Percentiles rank a stretch among this genome's conserved stretches.
These are phyloP conservation scores for Helicoverpa armigera DNA, from an alignment of 1,140 invertebrate genomes.

Conservation along the genomic window DNA sequence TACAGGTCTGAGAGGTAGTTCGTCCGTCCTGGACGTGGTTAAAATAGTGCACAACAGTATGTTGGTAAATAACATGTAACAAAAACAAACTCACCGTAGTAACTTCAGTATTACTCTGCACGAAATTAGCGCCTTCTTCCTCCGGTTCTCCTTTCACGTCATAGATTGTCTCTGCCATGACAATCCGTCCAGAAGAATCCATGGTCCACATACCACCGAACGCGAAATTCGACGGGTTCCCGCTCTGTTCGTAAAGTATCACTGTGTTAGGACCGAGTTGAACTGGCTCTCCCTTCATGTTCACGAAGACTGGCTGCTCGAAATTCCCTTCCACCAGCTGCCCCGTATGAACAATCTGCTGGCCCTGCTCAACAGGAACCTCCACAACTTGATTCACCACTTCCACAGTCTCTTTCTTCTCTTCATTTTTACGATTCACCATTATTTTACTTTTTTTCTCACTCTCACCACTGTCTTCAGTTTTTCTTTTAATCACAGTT, in stretches of 20 bases:
- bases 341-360: constrained; percentile 82
- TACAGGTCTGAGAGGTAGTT: no score
- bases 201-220: constrained; percentile 85
- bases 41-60: no score
- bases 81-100: constrained; percentile 70
- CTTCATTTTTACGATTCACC: constrained; percentile 71
- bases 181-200: constrained; percentile 81
- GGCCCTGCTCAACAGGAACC: constrained; percentile 79
- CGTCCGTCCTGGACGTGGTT: no score
- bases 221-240: constrained; percentile 80
- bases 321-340: constrained; percentile 82
- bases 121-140: constrained; percentile 75
- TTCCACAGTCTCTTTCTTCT: constrained; percentile 79
- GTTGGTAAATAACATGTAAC: neutral
- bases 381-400: constrained; percentile 81
- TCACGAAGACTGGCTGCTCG: constrained; percentile 83
- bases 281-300: constrained; percentile 83
- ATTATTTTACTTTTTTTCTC: constrained; percentile 80
- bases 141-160: constrained; percentile 84
- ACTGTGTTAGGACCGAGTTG: constrained; percentile 84
- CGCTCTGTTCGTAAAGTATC: constrained; percentile 83
- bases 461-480: constrained; percentile 73
- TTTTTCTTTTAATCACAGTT: constrained; percentile 84
- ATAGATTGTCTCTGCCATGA: constrained; percentile 85
- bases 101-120: constrained; percentile 78